A percentile compares a stretch with the other conserved stretches of the same genome.
These are phyloP conservation scores for Rhodophaea formosa DNA, from an alignment of 2,888 invertebrate species.

Conservation along the genomic window DNA sequence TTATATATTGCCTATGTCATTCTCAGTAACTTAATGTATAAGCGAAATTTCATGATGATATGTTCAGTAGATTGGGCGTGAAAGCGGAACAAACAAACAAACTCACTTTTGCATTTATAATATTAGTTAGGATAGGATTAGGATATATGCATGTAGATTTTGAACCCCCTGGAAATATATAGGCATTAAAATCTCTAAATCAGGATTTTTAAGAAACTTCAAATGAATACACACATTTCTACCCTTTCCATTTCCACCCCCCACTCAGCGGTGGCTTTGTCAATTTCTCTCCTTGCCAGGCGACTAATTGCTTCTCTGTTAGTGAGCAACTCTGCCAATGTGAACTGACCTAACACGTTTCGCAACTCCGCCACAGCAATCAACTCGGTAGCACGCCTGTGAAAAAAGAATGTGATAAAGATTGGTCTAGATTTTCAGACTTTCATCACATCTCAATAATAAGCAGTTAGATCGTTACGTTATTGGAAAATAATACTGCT, in stretches of 20 bases:
- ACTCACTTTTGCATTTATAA: too few species aligned
- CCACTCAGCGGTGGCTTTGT: conserved; percentile 75
- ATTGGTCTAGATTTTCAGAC: neutral
- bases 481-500: neutral
- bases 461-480: neutral
- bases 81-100: too few species aligned
- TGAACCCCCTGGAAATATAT: too few species aligned
- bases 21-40: too few species aligned
- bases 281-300: conserved; percentile 73
- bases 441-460: neutral
- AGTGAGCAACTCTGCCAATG: conserved; percentile 82
- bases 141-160: too few species aligned
- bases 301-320: conserved; percentile 82
- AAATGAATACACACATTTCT: conserved; percentile 73
- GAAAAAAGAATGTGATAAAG: conserved; percentile 22
- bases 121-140: too few species aligned
- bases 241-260: conserved; percentile 82
- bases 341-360: conserved; percentile 83
- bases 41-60: too few species aligned
- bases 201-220: too few species aligned
- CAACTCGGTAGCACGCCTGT: conserved; percentile 59
- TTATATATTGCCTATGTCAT: too few species aligned
- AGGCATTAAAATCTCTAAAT: too few species aligned
- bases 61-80: too few species aligned
- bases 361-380: conserved; percentile 70